These are phyloP conservation scores for Lethrus apterus DNA, from an alignment of 1,140 invertebrate genomes.

Conservation along the genomic window DNA sequence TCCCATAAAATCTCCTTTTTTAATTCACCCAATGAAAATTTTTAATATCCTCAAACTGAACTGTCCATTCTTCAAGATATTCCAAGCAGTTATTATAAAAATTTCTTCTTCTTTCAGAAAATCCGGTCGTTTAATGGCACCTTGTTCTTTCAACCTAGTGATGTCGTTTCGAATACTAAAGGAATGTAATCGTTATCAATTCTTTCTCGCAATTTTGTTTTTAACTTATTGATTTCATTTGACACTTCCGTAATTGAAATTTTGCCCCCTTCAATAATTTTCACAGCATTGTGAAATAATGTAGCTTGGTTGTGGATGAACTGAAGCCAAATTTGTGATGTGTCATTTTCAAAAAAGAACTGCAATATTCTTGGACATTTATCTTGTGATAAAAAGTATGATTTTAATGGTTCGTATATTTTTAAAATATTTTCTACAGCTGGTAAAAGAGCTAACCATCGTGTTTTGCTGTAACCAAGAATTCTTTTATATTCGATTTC, in stretches of 20 bases:
- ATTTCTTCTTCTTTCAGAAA: slow-evolving; percentile 6
- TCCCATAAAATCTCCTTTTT: no score
- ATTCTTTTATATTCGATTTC: slow-evolving; percentile 19
- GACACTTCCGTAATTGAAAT: slow-evolving; percentile 14
- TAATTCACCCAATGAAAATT: background rate
- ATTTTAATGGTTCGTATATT: slow-evolving; percentile 28
- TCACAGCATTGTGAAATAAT: slow-evolving; percentile 15
- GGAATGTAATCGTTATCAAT: slow-evolving; percentile 5
- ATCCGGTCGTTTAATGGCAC: slow-evolving; percentile 8
- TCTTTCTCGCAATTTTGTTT: slow-evolving; percentile 12
- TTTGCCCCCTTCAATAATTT: slow-evolving; percentile 13
- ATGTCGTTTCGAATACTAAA: slow-evolving; percentile 10
- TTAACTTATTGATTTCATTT: slow-evolving; percentile 18
- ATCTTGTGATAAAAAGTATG: slow-evolving; percentile 32
- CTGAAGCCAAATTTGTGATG: slow-evolving; percentile 20
- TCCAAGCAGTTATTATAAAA: slow-evolving; percentile 5
- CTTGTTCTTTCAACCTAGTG: slow-evolving; percentile 14
- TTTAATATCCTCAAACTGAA: slow-evolving; percentile 10
- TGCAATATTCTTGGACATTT: slow-evolving; percentile 27
- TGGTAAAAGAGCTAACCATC: slow-evolving; percentile 26
- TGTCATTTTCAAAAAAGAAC: slow-evolving; percentile 26
- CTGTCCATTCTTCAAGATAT: slow-evolving; percentile 12
- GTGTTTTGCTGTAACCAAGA: slow-evolving; percentile 19
- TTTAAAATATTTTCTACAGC: slow-evolving; percentile 27
- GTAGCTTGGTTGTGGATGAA: slow-evolving; percentile 15